Conservation (phyloP, 2,888 invertebrate species). For the Tipula vernalis region DNA sequence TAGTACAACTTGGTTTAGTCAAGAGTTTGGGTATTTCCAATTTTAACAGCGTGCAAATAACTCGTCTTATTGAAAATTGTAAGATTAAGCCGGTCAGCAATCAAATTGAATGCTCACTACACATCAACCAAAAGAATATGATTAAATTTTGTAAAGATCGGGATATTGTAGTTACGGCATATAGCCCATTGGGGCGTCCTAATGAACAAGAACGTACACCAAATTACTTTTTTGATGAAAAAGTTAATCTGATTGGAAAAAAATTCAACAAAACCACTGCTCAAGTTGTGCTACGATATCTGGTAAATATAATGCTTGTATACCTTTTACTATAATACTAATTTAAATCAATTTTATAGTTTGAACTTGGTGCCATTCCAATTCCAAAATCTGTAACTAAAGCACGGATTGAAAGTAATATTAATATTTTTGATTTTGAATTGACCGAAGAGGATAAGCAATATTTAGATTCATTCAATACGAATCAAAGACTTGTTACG, state of each 20-base stretch:
- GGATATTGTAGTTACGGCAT: conserved; percentile 53
- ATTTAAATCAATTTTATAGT: conserved; percentile 44
- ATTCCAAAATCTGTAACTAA: conserved; percentile 40
- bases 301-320: conserved; percentile 38
- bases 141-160: conserved; percentile 52
- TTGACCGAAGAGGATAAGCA: conserved; percentile 38
- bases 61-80: conserved; percentile 49
- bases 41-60: conserved; percentile 68
- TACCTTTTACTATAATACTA: neutral
- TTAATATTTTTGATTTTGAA: conserved; percentile 40
- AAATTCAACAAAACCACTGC: conserved; percentile 52
- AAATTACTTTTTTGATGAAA: conserved; percentile 38
- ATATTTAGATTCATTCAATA: conserved; percentile 39
- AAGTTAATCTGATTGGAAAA: conserved; percentile 40
- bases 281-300: conserved; percentile 48
- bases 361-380: conserved; percentile 31
- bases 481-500: conserved; percentile 25
- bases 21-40: conserved; percentile 78
- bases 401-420: conserved; percentile 35
- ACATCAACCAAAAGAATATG: conserved; percentile 55
- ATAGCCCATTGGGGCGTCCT: conserved; percentile 59
- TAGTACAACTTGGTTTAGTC: conserved; percentile 53
- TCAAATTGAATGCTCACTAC: conserved; percentile 46
- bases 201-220: conserved; percentile 36
- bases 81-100: conserved; percentile 52